Evolutionary conservation across 2,888 invertebrate genomes (phyloP).

Genomic region (Leptopterna dolabrata): DNA sequence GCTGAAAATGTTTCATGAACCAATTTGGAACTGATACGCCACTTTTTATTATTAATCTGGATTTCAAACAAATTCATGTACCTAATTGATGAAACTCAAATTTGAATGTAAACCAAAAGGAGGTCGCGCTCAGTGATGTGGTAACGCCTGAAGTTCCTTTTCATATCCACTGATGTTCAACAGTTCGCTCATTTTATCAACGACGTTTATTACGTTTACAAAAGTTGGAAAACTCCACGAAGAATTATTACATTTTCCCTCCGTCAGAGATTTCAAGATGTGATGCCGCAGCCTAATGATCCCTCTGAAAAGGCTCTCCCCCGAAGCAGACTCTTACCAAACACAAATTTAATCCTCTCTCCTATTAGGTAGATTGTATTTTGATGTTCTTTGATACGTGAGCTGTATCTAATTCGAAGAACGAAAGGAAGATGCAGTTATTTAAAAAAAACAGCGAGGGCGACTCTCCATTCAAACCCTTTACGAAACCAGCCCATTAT

Average conservation of each 20-base stretch:
- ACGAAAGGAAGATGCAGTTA: conserved; percentile 49
- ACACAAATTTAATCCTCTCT: conserved; percentile 48
- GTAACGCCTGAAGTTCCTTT: too few relatives aligned
- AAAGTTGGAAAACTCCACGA: too few relatives aligned
- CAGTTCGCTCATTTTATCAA: too few relatives aligned
- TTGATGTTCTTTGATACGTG: conserved; percentile 47
- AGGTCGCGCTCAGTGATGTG: too few relatives aligned
- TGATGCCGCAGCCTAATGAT: conserved; percentile 26
- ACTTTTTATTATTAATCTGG: too few relatives aligned
- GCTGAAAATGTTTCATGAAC: too few relatives aligned
- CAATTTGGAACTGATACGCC: too few relatives aligned
- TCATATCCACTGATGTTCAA: too few relatives aligned
- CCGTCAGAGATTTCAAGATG: not conserved
- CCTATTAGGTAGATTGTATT: conserved; percentile 52
- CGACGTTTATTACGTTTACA: too few relatives aligned
- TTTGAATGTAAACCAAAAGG: too few relatives aligned
- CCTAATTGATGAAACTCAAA: too few relatives aligned
- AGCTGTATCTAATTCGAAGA: conserved; percentile 49
- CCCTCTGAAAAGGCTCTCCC: not conserved
- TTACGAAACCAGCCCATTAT: not conserved
- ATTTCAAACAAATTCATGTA: too few relatives aligned
- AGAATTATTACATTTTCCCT: not conserved
- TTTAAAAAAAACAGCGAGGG: conserved; percentile 21
- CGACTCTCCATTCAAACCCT: conserved; percentile 6
- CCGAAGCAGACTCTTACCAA: conserved; percentile 22